phyloP scores from a whole-genome alignment of 2,113 vertebrate species.

The Delphinapterus leucas region DNA sequence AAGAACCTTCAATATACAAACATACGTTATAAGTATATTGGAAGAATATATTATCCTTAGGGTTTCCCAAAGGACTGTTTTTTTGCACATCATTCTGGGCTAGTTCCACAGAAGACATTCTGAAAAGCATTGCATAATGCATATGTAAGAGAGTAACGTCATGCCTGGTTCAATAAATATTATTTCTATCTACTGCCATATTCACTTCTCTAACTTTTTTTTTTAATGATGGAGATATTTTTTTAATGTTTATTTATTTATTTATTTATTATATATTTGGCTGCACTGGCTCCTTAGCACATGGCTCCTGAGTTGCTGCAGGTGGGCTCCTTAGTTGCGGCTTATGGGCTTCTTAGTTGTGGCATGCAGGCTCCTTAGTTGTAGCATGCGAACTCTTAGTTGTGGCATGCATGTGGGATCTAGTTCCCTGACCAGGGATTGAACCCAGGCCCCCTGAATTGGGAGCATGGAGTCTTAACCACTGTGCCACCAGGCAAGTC shows the following conservation, averaged over 20 bases:
- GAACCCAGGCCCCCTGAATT: neutral
- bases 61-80: neutral
- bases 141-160: neutral
- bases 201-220: neutral
- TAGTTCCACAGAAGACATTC: neutral
- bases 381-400: too few relatives aligned
- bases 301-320: too few relatives aligned
- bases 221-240: too few relatives aligned
- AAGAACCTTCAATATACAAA: neutral
- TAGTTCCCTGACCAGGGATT: neutral
- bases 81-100: neutral
- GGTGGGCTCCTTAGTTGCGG: too few relatives aligned
- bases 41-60: neutral
- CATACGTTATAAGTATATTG: neutral
- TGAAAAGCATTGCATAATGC: neutral
- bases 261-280: too few relatives aligned
- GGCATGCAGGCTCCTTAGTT: too few relatives aligned
- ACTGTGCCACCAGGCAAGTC: neutral
- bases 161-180: neutral
- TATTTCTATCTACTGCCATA: slow-evolving; percentile 14
- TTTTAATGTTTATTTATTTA: too few relatives aligned
- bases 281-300: too few relatives aligned
- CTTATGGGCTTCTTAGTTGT: neutral
- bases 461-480: neutral
- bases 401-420: neutral